phyloP scores from a whole-genome alignment of 2,113 vertebrate genomes.

The Hemichromis elongatus region DNA sequence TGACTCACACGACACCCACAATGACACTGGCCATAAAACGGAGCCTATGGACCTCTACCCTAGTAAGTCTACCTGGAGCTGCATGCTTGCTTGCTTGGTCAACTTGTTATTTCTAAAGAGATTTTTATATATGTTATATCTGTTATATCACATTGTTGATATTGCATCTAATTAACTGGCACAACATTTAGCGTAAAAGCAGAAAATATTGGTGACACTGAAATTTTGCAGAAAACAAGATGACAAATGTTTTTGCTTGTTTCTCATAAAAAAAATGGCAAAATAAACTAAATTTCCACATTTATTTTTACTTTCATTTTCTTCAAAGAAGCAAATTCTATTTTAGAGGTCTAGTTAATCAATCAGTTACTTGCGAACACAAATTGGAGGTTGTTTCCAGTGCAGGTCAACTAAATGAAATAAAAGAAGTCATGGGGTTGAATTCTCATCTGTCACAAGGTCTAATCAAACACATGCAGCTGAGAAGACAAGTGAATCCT shows the following conservation, averaged over 20 bases:
- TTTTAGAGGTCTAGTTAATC: background rate
- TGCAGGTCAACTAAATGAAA: constrained; percentile 34
- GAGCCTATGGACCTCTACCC: constrained; percentile 74
- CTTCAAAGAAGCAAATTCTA: background rate
- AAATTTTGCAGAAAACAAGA: background rate
- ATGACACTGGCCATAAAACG: background rate
- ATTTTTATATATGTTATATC: background rate
- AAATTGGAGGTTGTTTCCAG: background rate
- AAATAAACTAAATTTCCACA: background rate
- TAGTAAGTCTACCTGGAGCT: constrained; percentile 73
- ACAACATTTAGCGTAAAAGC: background rate
- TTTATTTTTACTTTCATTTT: background rate
- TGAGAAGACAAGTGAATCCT: background rate
- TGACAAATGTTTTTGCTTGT: background rate
- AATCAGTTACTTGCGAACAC: background rate
- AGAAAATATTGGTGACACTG: background rate
- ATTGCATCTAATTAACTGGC: background rate
- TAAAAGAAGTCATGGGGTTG: constrained; percentile 40
- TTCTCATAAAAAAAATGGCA: background rate
- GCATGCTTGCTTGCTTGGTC: background rate
- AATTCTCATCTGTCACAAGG: background rate
- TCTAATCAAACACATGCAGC: constrained; percentile 10
- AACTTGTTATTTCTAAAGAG: background rate
- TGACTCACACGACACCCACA: rapidly evolving
- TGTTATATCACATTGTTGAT: background rate